A percentile compares a stretch with the other conserved stretches of the same genome.
Conservation (phyloP, 2,113 vertebrate genomes). For the Canis aureus region DNA sequence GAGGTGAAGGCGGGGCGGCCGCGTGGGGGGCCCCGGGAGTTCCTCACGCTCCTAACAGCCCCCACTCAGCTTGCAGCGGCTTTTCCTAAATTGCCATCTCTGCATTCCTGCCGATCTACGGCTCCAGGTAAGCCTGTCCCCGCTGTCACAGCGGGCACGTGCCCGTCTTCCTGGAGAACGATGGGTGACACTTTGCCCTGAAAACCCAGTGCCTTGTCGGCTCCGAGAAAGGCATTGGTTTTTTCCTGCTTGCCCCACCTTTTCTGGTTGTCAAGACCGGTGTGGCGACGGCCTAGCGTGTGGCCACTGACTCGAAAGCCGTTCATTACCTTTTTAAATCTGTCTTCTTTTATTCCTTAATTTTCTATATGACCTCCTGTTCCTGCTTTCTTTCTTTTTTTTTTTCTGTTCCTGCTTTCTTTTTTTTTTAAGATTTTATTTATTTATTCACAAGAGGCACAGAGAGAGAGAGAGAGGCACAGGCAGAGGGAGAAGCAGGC, state of each 20-base stretch:
- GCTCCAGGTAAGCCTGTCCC: not conserved
- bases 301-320: not conserved
- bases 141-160: not conserved
- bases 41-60: not conserved
- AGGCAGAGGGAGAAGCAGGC: too few species aligned
- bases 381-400: not conserved
- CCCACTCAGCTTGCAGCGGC: not conserved
- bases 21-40: not conserved
- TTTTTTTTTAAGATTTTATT: too few species aligned
- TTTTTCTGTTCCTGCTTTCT: too few species aligned
- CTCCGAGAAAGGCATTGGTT: conserved; percentile 13
- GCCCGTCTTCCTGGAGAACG: not conserved
- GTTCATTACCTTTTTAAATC: not conserved
- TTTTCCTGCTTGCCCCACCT: conserved; percentile 5
- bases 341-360: conserved; percentile 28
- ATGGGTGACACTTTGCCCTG: not conserved
- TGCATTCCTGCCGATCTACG: not conserved
- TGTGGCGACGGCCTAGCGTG: not conserved
- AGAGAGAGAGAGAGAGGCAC: too few species aligned
- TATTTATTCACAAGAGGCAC: too few species aligned
- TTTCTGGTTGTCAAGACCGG: not conserved
- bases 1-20: not conserved
- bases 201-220: conserved; percentile 23
- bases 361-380: not conserved
- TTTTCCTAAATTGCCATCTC: conserved; percentile 36